A percentile compares a stretch with the other conserved stretches of the same genome.
These are phyloP conservation scores for Sericinus montela DNA, from an alignment of 2,888 invertebrate genomes.

Conservation along the genomic window DNA sequence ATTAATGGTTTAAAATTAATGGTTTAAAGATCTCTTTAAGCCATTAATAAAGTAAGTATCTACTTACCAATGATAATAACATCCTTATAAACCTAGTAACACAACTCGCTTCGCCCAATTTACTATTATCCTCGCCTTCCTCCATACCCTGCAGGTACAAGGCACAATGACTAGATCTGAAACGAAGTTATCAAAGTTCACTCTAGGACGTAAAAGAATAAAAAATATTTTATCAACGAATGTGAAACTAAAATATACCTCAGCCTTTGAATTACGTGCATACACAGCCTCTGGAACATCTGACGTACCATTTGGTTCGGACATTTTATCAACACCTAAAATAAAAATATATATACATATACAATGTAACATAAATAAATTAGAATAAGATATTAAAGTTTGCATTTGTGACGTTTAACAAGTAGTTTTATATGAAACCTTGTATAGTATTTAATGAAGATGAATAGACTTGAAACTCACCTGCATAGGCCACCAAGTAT, in stretches of 20 bases:
- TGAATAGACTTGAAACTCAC: constrained; percentile 44
- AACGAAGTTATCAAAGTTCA: constrained; percentile 32
- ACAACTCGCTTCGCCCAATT: constrained; percentile 89
- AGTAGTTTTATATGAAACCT: too few relatives aligned
- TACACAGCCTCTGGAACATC: constrained; percentile 97
- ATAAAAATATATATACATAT: too few relatives aligned
- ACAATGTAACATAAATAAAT: too few relatives aligned
- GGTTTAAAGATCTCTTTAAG: neutral
- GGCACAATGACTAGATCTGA: constrained; percentile 81
- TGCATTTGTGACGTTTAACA: too few relatives aligned
- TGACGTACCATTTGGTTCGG: constrained; percentile 98
- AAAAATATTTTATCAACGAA: neutral
- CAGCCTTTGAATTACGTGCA: constrained; percentile 95
- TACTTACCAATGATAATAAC: constrained; percentile 87
- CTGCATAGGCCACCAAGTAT: constrained; percentile 97
- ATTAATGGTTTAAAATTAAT: too few relatives aligned
- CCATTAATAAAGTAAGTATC: neutral
- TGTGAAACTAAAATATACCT: constrained; percentile 78
- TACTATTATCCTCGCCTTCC: constrained; percentile 76
- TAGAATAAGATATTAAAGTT: too few relatives aligned
- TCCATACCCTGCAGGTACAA: constrained; percentile 81
- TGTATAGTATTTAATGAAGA: too few relatives aligned
- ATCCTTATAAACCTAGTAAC: constrained; percentile 95
- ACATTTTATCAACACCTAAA: constrained; percentile 93
- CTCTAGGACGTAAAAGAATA: neutral